Evolutionary conservation across 2,113 vertebrate genomes (phyloP).

Genomic region (Mobula hypostoma): DNA sequence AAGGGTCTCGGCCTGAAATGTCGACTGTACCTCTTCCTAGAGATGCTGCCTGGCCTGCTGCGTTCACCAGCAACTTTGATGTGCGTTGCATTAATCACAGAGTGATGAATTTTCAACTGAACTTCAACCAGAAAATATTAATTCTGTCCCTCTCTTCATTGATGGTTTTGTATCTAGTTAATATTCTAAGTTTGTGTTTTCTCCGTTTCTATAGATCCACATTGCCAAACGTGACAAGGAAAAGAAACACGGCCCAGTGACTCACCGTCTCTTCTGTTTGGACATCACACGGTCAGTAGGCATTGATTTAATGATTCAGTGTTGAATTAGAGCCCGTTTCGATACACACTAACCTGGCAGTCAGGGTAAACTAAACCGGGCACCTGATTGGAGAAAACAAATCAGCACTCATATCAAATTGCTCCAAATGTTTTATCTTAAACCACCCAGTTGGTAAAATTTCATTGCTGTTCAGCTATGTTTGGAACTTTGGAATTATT

Average conservation of each 20-base stretch:
- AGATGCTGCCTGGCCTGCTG: no score
- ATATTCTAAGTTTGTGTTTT: background rate
- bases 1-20: no score
- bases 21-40: no score
- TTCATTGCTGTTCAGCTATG: no score
- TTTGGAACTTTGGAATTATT: no score
- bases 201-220: conserved; percentile 2
- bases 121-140: background rate
- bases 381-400: background rate
- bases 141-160: no score
- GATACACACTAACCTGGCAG: background rate
- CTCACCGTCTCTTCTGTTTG: background rate
- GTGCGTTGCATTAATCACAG: background rate
- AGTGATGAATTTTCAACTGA: background rate
- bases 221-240: background rate
- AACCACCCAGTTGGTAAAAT: background rate
- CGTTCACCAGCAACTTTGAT: no score
- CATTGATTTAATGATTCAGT: background rate
- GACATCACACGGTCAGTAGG: background rate
- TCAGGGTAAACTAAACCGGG: background rate
- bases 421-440: no score
- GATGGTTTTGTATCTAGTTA: no score
- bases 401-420: background rate
- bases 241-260: no score
- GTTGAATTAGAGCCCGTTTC: background rate